Base-by-base conservation (phyloP, 2,797 vertebrate genomes). In the Chelidonichthys spinosus region DNA sequence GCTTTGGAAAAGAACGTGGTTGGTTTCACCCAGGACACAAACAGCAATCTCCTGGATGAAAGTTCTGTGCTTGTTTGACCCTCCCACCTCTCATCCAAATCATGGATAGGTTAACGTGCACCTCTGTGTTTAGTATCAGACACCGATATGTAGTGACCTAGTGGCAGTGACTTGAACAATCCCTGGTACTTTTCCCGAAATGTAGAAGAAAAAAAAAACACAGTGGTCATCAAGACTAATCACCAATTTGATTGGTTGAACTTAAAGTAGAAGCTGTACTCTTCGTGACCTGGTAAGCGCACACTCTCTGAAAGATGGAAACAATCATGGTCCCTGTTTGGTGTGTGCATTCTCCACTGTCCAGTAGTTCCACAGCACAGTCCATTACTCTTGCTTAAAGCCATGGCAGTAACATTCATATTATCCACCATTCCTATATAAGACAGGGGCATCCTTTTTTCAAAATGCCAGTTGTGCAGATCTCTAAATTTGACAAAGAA, bases 401-500 rank as follows among this genome's bases (percentile, higher is more conserved):
- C 56, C 25, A 56, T 81, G 76, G 81, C 73, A 82, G 46, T 71
- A 33, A 55, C 65, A 69, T 61, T 80, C 43, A 76, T 81, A 76
- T 79, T 74, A 72, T 89, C 64, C 84, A 64, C 63, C 15, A 55
- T 33, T 79, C 15, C 56, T 52, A 63, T 64, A 70, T 59, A 56
- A 82, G 73, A 81, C 14, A 65, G 55, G 18, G 8, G 69, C 60
- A 75, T 74, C 13, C 67, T 72, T 63, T 72, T 33, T 55, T 84
- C 37, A 86, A 86, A 84, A 76, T 84, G 82, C 69, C 71, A 74
- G 73, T 81, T 85, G 74, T 69, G 88, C 87, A 86, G 59, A 88
- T 92, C 88, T 87, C 39, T 79, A 87, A 62, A 83, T 84, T 74
- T 88, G 82, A 89, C 76, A 87, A 87, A 85, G 76, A 82, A 80